Evolutionary conservation across 2,113 vertebrate species (phyloP), one percentile per base, ranked within the genome.

Genomic region (Erinaceus europaeus): DNA sequence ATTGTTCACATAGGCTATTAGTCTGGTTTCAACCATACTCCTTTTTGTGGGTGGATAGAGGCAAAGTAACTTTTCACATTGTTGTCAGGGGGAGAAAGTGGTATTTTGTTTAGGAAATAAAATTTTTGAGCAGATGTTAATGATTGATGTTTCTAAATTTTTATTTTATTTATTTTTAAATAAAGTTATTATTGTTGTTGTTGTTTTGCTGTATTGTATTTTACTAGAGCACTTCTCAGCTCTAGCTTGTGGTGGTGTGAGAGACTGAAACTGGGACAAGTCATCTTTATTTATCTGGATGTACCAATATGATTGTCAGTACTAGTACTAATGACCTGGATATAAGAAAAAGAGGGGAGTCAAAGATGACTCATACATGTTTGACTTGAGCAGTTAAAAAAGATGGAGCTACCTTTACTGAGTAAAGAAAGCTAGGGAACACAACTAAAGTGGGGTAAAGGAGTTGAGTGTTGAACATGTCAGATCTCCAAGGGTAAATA

Each of bases 21-120:
- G 18, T 61, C 42, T 69, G 6, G 27, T 46, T 48, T 83, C 44
- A 27, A 57, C 4, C 1, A 53, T 88, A 59, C 69, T 77, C 52
- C 18, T 20, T 87, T 84, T 89, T 73, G 48, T 84, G n/a, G 61
- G 75, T 4, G 18, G 75, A 67, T 42, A n/a, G 90, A 83, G 52
- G 72, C 36, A 86, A 67, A 48, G 57, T 9, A 50, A 65, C 34
- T 62, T 85, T 91, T 85, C 32, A 82, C 73, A 93, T 68, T 11
- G 48, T 53, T 65, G 11, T 72, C n/a, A 61, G 21, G 17, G 29
- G 27, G 42, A 34, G 2, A 17, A 27, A 42, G 34, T 65, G 21
- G 34, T 29, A 46, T 67, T 36, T 77, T 65, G 44, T 61, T 81
- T 12, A 88, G 78, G 61, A 91, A 52, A 64, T 6, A n/a, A 61